Percentiles rank a stretch among this genome's conserved stretches.
Evolutionary conservation across 2,888 invertebrate genomes (phyloP).

Genomic region (Conops quadrifasciatus): DNA sequence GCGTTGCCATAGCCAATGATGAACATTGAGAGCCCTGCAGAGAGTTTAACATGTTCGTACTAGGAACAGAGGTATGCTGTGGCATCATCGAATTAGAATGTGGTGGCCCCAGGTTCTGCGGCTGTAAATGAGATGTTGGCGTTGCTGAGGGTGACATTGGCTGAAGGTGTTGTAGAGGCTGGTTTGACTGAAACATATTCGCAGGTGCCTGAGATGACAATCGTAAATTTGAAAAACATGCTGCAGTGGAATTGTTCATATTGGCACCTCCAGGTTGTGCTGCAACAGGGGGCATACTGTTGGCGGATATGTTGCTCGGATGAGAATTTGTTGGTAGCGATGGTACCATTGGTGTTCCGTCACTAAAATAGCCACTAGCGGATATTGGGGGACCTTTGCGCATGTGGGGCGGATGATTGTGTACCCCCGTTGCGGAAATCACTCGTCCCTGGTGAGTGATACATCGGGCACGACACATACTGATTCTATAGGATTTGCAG

Average conservation of each 20-base stretch:
- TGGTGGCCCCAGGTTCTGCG: slow-evolving; percentile 54
- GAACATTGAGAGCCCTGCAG: slow-evolving; percentile 4
- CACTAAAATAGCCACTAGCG: slow-evolving; percentile 24
- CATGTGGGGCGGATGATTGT: slow-evolving; percentile 65
- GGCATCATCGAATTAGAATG: slow-evolving; percentile 55
- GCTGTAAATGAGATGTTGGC: slow-evolving; percentile 40
- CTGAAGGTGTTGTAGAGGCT: slow-evolving; percentile 44
- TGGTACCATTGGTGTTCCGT: slow-evolving; percentile 24
- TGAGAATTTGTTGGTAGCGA: slow-evolving; percentile 45
- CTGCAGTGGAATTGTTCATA: slow-evolving; percentile 33
- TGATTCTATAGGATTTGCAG: slow-evolving; percentile 65
- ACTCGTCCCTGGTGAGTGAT: slow-evolving; percentile 65
- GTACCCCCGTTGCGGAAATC: slow-evolving; percentile 65
- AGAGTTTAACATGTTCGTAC: slow-evolving; percentile 11
- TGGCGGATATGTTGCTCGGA: slow-evolving; percentile 29
- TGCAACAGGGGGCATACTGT: slow-evolving; percentile 22
- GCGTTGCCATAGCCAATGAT: slow-evolving; percentile 29
- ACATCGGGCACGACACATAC: slow-evolving; percentile 65
- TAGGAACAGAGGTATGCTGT: slow-evolving; percentile 47
- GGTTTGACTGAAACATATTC: slow-evolving; percentile 46
- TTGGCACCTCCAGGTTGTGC: slow-evolving; percentile 14
- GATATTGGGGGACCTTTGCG: slow-evolving; percentile 44
- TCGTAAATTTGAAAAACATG: slow-evolving; percentile 42
- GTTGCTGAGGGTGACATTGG: slow-evolving; percentile 45
- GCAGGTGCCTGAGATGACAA: slow-evolving; percentile 35